These are phyloP conservation scores for Zaprionus davidi DNA, from an alignment of 1,140 invertebrate species.

Conservation along the genomic window DNA sequence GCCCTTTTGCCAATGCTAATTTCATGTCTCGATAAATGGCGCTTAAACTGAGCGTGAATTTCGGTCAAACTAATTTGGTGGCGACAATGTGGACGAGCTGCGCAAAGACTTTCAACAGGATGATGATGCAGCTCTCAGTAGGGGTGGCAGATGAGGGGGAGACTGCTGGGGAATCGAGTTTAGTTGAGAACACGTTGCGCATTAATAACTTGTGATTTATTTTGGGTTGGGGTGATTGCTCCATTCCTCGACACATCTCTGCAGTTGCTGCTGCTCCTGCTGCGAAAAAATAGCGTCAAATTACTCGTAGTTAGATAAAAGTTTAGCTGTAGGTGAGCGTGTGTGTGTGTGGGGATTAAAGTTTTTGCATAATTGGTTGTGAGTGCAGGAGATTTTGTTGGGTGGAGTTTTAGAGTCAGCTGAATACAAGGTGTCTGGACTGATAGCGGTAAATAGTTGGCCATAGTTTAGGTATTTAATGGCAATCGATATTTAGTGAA, in stretches of 20 bases:
- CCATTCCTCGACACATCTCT: constrained; percentile 11
- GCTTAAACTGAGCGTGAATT: constrained; percentile 54
- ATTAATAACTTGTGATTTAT: constrained; percentile 79
- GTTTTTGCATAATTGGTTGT: constrained; percentile 58
- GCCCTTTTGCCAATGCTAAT: constrained; percentile 33
- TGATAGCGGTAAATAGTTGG: neutral
- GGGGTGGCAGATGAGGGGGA: neutral
- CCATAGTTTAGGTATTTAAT: neutral
- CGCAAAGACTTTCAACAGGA: constrained; percentile 5
- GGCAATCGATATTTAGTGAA: neutral
- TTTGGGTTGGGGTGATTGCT: neutral
- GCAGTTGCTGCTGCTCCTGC: constrained; percentile 7
- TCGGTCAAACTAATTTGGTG: constrained; percentile 61
- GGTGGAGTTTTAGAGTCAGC: constrained; percentile 24
- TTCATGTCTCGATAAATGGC: constrained; percentile 45
- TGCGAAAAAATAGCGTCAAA: constrained; percentile 56
- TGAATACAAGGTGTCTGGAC: constrained; percentile 14
- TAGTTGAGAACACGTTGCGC: constrained; percentile 58
- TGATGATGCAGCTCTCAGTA: constrained; percentile 40
- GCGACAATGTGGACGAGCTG: constrained; percentile 29
- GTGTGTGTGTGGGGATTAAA: constrained; percentile 27
- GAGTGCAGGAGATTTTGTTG: constrained; percentile 49
- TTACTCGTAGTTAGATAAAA: constrained; percentile 63
- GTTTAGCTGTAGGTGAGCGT: constrained; percentile 27
- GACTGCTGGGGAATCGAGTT: constrained; percentile 51